A percentile compares a stretch with the other conserved stretches of the same genome.
Conservation (phyloP, 2,113 vertebrate species). For the Thalassarche chlororhynchos region DNA sequence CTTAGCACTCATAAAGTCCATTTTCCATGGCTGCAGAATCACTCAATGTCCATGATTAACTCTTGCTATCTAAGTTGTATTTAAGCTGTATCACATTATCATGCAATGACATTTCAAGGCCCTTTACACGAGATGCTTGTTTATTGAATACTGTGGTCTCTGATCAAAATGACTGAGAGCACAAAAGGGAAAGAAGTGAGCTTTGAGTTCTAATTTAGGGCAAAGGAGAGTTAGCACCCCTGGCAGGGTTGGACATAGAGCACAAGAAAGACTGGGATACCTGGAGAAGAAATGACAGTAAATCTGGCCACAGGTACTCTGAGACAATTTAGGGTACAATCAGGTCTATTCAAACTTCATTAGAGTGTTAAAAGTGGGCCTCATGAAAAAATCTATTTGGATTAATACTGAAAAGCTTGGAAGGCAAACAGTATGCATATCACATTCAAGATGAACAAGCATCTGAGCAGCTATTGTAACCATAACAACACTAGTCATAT, state of each 20-base stretch:
- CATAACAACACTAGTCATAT: background rate
- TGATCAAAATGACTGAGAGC: background rate
- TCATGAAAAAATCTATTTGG: background rate
- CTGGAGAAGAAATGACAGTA: background rate
- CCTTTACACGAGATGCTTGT: background rate
- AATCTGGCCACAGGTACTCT: background rate
- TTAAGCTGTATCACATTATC: background rate
- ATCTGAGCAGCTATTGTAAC: background rate
- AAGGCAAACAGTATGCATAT: background rate
- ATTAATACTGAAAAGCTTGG: background rate
- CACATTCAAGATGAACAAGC: background rate
- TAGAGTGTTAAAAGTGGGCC: background rate
- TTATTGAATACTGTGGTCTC: background rate
- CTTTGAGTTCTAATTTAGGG: background rate
- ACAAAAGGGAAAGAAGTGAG: background rate
- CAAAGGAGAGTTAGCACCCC: background rate
- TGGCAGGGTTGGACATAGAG: background rate
- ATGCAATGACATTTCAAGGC: background rate
- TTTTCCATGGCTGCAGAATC: background rate
- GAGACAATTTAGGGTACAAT: background rate
- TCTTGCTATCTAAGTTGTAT: background rate
- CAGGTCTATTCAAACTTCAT: background rate
- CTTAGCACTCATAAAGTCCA: background rate
- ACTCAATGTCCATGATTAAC: background rate
- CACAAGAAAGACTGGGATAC: background rate